Evolutionary conservation across 1,140 invertebrate species (phyloP).

Genomic region (Phymorhynchus buccinoides): DNA sequence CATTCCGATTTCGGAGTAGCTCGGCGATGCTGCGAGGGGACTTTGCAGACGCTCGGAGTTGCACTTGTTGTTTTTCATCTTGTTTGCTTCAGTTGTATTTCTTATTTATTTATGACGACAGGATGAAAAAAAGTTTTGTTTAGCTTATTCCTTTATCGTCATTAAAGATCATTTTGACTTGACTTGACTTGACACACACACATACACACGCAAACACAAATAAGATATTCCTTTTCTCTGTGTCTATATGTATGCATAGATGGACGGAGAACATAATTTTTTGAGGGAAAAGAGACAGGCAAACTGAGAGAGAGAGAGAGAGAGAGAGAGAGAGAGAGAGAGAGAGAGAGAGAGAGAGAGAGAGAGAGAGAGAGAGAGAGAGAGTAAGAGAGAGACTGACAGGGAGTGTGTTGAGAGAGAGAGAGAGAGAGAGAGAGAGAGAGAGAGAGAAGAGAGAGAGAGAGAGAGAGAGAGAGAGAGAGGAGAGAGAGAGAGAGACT

Average conservation of each 20-base stretch:
- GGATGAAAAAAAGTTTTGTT: too few relatives aligned
- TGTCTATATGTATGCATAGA: background rate
- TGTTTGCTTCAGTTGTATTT: too few relatives aligned
- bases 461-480: constrained; percentile 10
- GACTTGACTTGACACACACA: background rate
- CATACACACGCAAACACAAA: too few relatives aligned
- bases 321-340: constrained; percentile 12
- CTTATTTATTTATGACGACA: too few relatives aligned
- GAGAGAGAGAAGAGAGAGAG: background rate
- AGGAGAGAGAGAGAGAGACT: background rate
- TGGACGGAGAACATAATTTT: too few relatives aligned
- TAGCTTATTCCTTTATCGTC: too few relatives aligned
- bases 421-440: background rate
- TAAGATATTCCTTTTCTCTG: background rate
- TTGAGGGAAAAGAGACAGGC: background rate
- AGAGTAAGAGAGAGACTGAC: background rate
- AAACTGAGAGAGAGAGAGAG: too few relatives aligned
- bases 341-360: constrained; percentile 26
- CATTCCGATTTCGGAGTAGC: too few relatives aligned
- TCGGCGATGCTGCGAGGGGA: too few relatives aligned
- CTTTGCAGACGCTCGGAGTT: too few relatives aligned
- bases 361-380: background rate
- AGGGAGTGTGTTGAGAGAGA: background rate
- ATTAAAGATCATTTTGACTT: too few relatives aligned
- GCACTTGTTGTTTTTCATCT: too few relatives aligned